Percentiles rank a stretch among this genome's conserved stretches.
phyloP scores from a whole-genome alignment of 1,140 invertebrate genomes.

The Sipha flava region DNA sequence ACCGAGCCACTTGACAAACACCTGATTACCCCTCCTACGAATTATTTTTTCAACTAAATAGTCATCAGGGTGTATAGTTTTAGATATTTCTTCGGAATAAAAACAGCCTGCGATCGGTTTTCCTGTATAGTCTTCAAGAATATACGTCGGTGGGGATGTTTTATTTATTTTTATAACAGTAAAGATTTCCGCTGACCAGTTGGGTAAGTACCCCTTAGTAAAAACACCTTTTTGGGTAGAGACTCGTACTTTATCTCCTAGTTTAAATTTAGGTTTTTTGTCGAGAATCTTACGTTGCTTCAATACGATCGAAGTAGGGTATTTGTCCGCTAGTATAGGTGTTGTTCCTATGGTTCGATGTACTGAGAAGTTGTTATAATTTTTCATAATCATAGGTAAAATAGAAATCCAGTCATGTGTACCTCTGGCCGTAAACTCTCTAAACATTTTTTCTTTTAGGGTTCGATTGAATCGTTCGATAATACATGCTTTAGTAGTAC shows the following conservation, averaged over 20 bases:
- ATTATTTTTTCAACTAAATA: constrained; percentile 45
- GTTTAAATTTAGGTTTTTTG: neutral
- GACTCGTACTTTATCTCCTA: constrained; percentile 32
- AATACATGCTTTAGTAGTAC: neutral
- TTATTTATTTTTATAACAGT: constrained; percentile 17
- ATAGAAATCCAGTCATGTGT: neutral
- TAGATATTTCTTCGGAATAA: constrained; percentile 27
- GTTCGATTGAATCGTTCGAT: constrained; percentile 5
- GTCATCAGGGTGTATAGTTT: constrained; percentile 43
- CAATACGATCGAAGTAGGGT: neutral
- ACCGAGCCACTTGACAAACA: constrained; percentile 35
- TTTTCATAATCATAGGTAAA: neutral
- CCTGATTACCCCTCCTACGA: constrained; percentile 9
- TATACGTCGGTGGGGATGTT: constrained; percentile 9
- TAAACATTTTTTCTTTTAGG: neutral
- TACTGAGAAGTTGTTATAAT: neutral
- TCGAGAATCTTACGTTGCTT: neutral
- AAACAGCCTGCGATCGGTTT: constrained; percentile 21
- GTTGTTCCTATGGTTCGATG: neutral
- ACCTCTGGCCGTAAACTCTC: neutral
- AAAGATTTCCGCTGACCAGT: constrained; percentile 33
- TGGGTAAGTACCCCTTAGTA: constrained; percentile 31
- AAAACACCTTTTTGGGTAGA: constrained; percentile 30
- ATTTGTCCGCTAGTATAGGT: neutral
- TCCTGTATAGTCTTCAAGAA: constrained; percentile 7